Conservation (phyloP, 2,888 invertebrate species). For the Salpingus planirostris region DNA sequence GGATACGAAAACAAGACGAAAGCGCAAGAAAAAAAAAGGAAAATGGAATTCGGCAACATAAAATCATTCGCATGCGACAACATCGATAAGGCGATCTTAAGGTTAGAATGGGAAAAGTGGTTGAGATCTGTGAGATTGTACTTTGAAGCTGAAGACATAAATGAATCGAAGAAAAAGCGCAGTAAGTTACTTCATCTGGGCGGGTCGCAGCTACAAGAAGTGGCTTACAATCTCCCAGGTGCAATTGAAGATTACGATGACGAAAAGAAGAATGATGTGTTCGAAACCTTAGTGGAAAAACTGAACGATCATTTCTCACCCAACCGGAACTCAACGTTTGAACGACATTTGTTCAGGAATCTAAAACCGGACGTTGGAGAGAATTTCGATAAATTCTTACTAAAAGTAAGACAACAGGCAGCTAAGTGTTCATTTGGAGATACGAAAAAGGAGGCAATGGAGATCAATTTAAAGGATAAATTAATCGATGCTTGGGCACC, state of each 20-base stretch:
- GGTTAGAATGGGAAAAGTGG: conserved; percentile 22
- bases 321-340: conserved; percentile 25
- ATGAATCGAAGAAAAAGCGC: conserved; percentile 16
- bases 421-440: conserved; percentile 26
- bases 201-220: conserved; percentile 23
- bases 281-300: conserved; percentile 19
- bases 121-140: conserved; percentile 21
- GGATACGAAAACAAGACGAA: too few relatives aligned
- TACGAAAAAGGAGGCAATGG: conserved; percentile 15
- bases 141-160: conserved; percentile 22
- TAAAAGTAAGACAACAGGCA: conserved; percentile 26
- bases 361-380: conserved; percentile 23
- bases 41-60: too few relatives aligned
- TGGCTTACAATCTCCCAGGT: conserved; percentile 22
- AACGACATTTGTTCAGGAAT: conserved; percentile 22
- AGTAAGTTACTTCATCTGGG: conserved; percentile 25
- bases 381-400: conserved; percentile 25
- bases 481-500: conserved; percentile 22
- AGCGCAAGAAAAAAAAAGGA: too few relatives aligned
- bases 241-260: conserved; percentile 15
- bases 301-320: conserved; percentile 26
- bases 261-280: conserved; percentile 17
- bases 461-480: conserved; percentile 22
- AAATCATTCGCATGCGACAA: conserved; percentile 19
- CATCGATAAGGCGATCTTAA: conserved; percentile 19